These are phyloP conservation scores for Venustoraphidia nigricollis DNA, from an alignment of 2,888 invertebrate species.

Conservation along the genomic window DNA sequence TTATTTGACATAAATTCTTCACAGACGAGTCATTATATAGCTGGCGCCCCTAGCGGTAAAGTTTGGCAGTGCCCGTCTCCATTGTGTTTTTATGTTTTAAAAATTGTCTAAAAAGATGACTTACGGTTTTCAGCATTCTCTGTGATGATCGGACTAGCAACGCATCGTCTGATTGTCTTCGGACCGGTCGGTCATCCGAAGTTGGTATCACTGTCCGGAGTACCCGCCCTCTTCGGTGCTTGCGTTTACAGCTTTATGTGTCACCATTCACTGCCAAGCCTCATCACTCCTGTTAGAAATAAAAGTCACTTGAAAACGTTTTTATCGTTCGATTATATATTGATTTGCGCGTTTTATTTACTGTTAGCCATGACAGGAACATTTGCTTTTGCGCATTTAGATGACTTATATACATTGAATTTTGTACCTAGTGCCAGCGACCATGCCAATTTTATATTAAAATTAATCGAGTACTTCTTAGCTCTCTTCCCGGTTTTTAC, in stretches of 20 bases:
- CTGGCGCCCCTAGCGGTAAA: too few relatives aligned
- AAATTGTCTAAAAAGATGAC: too few relatives aligned
- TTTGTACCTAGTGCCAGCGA: conserved; percentile 52
- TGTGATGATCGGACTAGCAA: conserved; percentile 78
- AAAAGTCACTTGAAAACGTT: conserved; percentile 53
- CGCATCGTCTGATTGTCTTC: conserved; percentile 35
- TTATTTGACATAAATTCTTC: too few relatives aligned
- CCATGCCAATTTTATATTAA: conserved; percentile 33
- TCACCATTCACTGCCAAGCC: conserved; percentile 88
- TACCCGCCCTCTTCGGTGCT: conserved; percentile 86
- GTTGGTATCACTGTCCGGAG: conserved; percentile 49
- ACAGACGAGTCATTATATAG: too few relatives aligned
- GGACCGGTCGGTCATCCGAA: conserved; percentile 59
- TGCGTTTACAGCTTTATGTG: conserved; percentile 99
- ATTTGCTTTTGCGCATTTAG: conserved; percentile 65
- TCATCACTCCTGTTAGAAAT: conserved; percentile 76
- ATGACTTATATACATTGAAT: conserved; percentile 89
- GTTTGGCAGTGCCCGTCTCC: too few relatives aligned
- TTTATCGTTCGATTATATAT: conserved; percentile 62
- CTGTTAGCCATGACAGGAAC: conserved; percentile 78
- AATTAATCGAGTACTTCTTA: conserved; percentile 73
- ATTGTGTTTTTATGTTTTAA: too few relatives aligned
- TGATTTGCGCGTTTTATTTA: conserved; percentile 79
- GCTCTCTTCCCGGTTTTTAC: conserved; percentile 92
- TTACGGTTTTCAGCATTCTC: conserved; percentile 46